phyloP scores from a whole-genome alignment of 2,888 invertebrate genomes.

The Dicycla oo region DNA sequence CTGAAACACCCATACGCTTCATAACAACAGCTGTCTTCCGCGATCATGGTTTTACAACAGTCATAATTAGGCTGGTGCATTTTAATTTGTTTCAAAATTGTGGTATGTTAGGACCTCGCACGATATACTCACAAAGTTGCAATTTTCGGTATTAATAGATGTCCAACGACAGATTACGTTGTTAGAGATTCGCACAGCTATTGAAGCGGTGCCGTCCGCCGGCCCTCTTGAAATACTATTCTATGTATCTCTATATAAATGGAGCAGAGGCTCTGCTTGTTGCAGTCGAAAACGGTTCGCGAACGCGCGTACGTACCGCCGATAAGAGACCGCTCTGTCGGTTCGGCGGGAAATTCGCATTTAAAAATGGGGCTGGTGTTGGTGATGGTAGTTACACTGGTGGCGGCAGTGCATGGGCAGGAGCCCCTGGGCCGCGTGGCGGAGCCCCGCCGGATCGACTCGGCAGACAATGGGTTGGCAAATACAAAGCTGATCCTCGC shows the following conservation, averaged over 20 bases:
- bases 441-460: conserved; percentile 64
- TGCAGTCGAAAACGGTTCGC: conserved; percentile 87
- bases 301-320: conserved; percentile 79
- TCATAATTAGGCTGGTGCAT: conserved; percentile 20
- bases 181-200: conserved; percentile 64
- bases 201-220: conserved; percentile 67
- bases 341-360: conserved; percentile 67
- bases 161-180: conserved; percentile 46
- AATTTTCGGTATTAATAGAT: conserved; percentile 41
- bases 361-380: conserved; percentile 72
- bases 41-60: conserved; percentile 10
- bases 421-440: conserved; percentile 67
- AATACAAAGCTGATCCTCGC: conserved; percentile 79
- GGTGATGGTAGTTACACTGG: conserved; percentile 68
- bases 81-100: conserved; percentile 9
- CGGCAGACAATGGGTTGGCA: conserved; percentile 69
- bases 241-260: conserved; percentile 86
- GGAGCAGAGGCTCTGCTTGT: conserved; percentile 80
- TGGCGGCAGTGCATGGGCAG: conserved; percentile 71
- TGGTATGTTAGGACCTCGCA: conserved; percentile 8
- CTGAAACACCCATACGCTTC: conserved; percentile 31
- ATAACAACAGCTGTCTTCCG: conserved; percentile 13
- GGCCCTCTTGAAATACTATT: conserved; percentile 78
- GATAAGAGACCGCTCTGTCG: conserved; percentile 66
- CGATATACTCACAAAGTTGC: conserved; percentile 22